Evolutionary conservation across 2,797 vertebrate species (phyloP).

Genomic region (Bovichtus diacanthus): DNA sequence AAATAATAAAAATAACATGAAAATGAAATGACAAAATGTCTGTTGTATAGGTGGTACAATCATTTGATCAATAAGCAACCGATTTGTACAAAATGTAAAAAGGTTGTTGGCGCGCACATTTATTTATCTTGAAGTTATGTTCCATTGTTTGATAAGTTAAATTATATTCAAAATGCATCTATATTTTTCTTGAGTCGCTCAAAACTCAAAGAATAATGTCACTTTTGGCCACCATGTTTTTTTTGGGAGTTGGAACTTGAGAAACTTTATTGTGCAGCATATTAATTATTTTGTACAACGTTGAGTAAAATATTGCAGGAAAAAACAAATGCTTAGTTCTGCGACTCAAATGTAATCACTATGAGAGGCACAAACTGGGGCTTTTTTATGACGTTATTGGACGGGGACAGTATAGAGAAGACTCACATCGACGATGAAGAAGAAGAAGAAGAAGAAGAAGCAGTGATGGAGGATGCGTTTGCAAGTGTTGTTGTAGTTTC

Average conservation of each 20-base stretch:
- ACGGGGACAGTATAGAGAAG: neutral
- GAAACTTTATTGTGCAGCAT: rapidly evolving
- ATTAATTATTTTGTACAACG: too few species aligned
- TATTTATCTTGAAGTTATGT: too few species aligned
- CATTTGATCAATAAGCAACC: too few species aligned
- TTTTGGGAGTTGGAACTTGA: too few species aligned
- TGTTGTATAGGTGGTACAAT: neutral
- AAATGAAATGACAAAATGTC: neutral
- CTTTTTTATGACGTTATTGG: neutral
- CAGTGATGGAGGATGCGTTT: neutral
- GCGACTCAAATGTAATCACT: neutral
- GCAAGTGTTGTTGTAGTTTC: slow-evolving; percentile 3
- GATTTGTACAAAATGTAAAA: too few species aligned
- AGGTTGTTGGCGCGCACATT: too few species aligned
- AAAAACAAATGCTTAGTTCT: neutral
- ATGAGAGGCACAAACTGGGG: neutral
- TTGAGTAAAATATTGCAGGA: too few species aligned
- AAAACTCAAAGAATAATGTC: neutral
- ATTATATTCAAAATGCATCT: neutral
- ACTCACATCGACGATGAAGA: neutral
- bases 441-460: neutral
- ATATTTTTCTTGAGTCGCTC: neutral
- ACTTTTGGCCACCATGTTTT: neutral
- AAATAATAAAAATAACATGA: neutral
- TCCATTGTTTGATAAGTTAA: neutral